These are phyloP conservation scores for Atrichornis clamosus DNA, from an alignment of 2,113 vertebrate genomes.

Conservation along the genomic window DNA sequence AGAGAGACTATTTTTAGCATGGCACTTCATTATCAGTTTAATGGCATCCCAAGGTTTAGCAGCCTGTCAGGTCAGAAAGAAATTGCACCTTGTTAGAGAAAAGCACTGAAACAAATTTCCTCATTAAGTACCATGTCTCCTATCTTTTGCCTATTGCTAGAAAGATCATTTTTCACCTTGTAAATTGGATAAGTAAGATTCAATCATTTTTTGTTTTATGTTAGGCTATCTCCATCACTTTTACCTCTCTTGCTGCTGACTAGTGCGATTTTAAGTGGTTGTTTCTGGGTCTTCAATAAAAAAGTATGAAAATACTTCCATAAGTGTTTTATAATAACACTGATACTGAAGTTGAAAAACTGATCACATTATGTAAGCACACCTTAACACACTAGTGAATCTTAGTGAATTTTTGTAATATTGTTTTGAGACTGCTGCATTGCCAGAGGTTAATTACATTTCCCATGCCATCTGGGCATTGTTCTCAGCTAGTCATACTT, in stretches of 20 bases:
- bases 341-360: not conserved
- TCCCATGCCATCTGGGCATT: not conserved
- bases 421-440: not conserved
- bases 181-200: not conserved
- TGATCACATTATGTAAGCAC: not conserved
- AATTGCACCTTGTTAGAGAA: not conserved
- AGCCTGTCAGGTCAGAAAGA: not conserved
- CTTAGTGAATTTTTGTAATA: not conserved
- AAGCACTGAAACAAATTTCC: not conserved
- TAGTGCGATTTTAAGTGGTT: not conserved
- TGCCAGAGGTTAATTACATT: conserved; percentile 8
- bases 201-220: not conserved
- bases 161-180: not conserved
- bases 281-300: not conserved
- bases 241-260: not conserved
- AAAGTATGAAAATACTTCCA: not conserved
- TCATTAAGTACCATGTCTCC: not conserved
- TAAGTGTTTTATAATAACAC: not conserved
- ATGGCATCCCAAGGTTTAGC: not conserved
- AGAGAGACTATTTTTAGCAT: not conserved
- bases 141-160: not conserved
- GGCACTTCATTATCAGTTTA: not conserved
- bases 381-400: not conserved
- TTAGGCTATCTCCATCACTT: not conserved
- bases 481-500: not conserved